Evolutionary conservation across 2,797 vertebrate species (phyloP).

Genomic region (Lerista edwardsae): DNA sequence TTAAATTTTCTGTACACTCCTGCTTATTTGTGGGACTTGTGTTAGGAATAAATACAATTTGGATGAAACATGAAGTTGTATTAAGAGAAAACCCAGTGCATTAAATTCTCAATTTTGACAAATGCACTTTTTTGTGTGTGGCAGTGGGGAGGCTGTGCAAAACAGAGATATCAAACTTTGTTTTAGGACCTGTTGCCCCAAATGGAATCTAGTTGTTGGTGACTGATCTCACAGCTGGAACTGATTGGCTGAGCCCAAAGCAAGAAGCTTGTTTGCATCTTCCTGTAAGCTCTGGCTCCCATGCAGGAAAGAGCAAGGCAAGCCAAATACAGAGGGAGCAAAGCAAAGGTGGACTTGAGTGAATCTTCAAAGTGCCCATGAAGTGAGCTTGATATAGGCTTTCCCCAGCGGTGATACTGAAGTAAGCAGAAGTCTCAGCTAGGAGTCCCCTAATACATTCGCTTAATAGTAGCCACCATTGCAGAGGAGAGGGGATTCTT

Average conservation of each 20-base stretch:
- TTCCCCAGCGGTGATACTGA: no score
- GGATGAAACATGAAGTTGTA: not conserved
- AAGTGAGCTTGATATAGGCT: no score
- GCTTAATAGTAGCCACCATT: no score
- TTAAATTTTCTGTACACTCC: constrained; percentile 1
- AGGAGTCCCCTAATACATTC: no score
- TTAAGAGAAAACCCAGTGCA: not conserved
- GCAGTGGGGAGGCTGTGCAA: not conserved
- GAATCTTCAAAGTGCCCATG: no score
- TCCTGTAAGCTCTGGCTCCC: no score
- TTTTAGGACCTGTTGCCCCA: not conserved
- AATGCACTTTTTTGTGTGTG: not conserved
- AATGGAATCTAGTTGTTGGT: not conserved
- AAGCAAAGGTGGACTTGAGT: no score
- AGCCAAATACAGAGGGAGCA: no score
- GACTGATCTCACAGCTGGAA: not conserved
- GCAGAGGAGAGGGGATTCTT: no score
- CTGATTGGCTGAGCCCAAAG: no score
- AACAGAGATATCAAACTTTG: not conserved
- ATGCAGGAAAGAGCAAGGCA: no score
- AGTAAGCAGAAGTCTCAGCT: no score
- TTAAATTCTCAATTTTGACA: not conserved
- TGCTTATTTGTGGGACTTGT: constrained; percentile 2
- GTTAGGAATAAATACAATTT: not conserved
- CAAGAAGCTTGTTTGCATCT: not conserved